These are phyloP conservation scores for Dendrolimus houi DNA, from an alignment of 2,888 invertebrate species.

Conservation along the genomic window DNA sequence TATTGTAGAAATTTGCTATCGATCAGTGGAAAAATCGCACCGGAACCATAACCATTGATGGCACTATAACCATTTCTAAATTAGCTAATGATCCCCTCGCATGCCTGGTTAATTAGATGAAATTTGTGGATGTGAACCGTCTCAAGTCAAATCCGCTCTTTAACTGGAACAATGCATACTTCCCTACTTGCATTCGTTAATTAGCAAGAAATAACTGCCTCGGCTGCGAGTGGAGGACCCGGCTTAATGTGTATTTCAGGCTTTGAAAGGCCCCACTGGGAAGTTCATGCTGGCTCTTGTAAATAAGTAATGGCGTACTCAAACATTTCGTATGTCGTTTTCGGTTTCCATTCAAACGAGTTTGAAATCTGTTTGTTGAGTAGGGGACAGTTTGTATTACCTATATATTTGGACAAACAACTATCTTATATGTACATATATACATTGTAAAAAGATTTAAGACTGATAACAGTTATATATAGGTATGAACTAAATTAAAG, in stretches of 20 bases:
- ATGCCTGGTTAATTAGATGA: constrained; percentile 26
- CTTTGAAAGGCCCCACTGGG: constrained; percentile 13
- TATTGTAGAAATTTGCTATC: no score
- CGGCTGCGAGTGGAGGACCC: constrained; percentile 6
- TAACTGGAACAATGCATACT: constrained; percentile 13
- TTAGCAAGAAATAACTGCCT: constrained; percentile 25
- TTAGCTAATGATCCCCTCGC: constrained; percentile 7
- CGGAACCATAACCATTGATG: no score
- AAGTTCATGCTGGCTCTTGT: constrained; percentile 13
- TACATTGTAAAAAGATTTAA: no score
- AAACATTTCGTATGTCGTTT: neutral
- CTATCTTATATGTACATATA: no score
- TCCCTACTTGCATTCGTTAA: constrained; percentile 21
- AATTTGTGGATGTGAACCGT: constrained; percentile 13
- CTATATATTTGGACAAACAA: no score
- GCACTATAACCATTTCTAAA: neutral
- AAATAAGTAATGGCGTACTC: constrained; percentile 4
- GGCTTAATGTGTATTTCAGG: constrained; percentile 14
- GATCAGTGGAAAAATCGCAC: no score
- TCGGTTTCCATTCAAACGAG: neutral
- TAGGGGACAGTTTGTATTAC: no score
- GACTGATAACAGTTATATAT: no score
- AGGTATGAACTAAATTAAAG: no score
- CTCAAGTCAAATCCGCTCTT: constrained; percentile 11
- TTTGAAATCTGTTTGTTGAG: neutral